Base-by-base conservation (phyloP, 2,797 vertebrate genomes). In the Taeniopygia guttata region DNA sequence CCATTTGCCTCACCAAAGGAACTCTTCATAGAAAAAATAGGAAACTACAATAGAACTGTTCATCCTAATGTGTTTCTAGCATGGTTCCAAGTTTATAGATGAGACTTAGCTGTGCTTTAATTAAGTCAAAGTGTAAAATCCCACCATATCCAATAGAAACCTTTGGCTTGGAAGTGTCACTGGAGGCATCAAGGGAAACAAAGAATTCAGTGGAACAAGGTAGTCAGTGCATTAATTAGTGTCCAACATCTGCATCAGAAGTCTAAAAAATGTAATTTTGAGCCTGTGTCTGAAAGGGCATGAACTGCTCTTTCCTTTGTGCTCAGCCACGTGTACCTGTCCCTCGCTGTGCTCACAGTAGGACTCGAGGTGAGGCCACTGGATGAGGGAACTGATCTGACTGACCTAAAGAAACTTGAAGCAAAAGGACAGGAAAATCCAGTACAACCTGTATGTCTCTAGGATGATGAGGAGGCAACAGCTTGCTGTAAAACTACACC, bases 101-200 rank as follows among this genome's bases (percentile, higher is more conserved):
- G 55, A 85, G 54, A 75, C 32, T 55, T 83, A 40, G 48, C 12
- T 76, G 43, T 59, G 27, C 46, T 76, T 70, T 92, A 82, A 63
- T 72, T 85, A 91, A 87, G 42, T 25, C 55, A 27, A 84, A 74
- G 23, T 11, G 46, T 36, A 83, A 87, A 84, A 62, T 87, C 34
- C 22, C 29, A 76, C 49, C 14, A 21, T 59, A 70, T 8, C 36
- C 3, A 72, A 13, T 4, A 68, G 67, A 91, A 78, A 82, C 42
- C 21, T 89, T 84, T 80, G 69, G 26, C 77, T 85, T 77, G 59
- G 40, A 92, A 84, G 30, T 14, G 16, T 84, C 42, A 76, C 38
- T 55, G 45, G 9, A 92, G 14, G n/a, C 42, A 76, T 63, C 5
- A 0, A 84, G 48, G 42, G 77, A 89, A 79, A 94, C 17, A 42